phyloP scores from a whole-genome alignment of 2,888 invertebrate species.

The Dicyrtomina minuta region DNA sequence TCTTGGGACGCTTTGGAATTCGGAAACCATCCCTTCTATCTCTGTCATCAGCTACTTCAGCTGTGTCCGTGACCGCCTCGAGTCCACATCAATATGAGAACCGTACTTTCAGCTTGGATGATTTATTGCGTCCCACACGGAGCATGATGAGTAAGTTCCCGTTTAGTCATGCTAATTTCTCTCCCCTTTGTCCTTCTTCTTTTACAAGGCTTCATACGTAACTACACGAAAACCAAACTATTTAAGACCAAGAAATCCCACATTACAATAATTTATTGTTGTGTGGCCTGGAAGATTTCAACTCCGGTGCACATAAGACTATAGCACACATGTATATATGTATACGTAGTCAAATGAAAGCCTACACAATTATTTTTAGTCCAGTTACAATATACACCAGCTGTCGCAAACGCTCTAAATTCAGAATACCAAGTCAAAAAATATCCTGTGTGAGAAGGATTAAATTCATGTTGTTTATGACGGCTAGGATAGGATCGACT shows the following conservation, averaged over 20 bases:
- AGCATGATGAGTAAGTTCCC: conserved; percentile 51
- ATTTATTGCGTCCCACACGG: conserved; percentile 71
- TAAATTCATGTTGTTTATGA: too few species aligned
- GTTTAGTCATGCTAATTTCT: too few species aligned
- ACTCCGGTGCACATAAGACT: too few species aligned
- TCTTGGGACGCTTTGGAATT: conserved; percentile 81
- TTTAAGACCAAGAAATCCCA: neutral
- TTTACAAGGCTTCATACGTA: neutral
- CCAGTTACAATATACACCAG: too few species aligned
- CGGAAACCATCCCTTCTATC: conserved; percentile 83
- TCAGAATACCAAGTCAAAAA: too few species aligned
- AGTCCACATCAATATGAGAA: conserved; percentile 57
- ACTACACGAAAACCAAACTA: neutral
- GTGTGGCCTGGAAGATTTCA: too few species aligned
- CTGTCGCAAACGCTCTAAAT: too few species aligned
- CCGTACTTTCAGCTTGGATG: conserved; percentile 83
- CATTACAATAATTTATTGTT: neutral
- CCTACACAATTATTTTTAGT: too few species aligned
- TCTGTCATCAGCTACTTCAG: conserved; percentile 61
- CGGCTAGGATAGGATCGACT: too few species aligned
- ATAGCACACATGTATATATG: too few species aligned
- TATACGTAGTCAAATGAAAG: too few species aligned
- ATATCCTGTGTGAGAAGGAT: too few species aligned
- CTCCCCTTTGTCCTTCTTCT: neutral
- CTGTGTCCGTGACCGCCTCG: conserved; percentile 61